Evolutionary conservation across 2,888 invertebrate species (phyloP).

Genomic region (Toxonevra muliebris): DNA sequence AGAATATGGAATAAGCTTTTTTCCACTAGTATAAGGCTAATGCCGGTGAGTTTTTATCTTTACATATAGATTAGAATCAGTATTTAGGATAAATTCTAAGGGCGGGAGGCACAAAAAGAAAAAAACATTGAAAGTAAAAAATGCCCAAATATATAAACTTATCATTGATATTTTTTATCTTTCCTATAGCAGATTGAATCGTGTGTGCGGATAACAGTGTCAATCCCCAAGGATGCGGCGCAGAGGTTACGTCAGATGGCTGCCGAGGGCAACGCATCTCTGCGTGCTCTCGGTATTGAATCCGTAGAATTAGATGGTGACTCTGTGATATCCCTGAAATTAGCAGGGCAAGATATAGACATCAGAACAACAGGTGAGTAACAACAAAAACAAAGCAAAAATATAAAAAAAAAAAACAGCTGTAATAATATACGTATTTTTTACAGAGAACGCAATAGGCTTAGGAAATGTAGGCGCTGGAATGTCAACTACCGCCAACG

Average conservation of each 20-base stretch:
- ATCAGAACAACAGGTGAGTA: conserved; percentile 65
- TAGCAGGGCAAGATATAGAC: conserved; percentile 79
- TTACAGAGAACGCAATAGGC: conserved; percentile 52
- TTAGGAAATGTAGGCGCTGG: conserved; percentile 55
- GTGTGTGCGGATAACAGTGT: conserved; percentile 97
- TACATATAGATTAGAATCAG: too few relatives aligned
- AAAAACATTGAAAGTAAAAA: too few relatives aligned
- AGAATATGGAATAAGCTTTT: too few relatives aligned
- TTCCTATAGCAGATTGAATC: conserved; percentile 73
- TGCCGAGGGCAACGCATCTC: conserved; percentile 86
- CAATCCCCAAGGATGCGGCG: conserved; percentile 96
- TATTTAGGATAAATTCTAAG: too few relatives aligned
- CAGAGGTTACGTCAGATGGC: conserved; percentile 90
- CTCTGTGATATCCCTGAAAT: conserved; percentile 77
- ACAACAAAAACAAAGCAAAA: neutral
- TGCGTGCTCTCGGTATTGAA: conserved; percentile 91
- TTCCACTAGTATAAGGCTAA: too few relatives aligned
- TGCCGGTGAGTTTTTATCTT: too few relatives aligned
- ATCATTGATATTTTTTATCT: neutral
- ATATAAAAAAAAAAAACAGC: neutral
- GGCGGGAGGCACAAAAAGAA: too few relatives aligned
- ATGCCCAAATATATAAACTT: too few relatives aligned
- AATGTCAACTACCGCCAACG: conserved; percentile 50
- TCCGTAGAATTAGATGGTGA: conserved; percentile 93
- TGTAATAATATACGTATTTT: neutral